phyloP scores from a whole-genome alignment of 1,140 invertebrate genomes.

The Aphelenchoides besseyi region DNA sequence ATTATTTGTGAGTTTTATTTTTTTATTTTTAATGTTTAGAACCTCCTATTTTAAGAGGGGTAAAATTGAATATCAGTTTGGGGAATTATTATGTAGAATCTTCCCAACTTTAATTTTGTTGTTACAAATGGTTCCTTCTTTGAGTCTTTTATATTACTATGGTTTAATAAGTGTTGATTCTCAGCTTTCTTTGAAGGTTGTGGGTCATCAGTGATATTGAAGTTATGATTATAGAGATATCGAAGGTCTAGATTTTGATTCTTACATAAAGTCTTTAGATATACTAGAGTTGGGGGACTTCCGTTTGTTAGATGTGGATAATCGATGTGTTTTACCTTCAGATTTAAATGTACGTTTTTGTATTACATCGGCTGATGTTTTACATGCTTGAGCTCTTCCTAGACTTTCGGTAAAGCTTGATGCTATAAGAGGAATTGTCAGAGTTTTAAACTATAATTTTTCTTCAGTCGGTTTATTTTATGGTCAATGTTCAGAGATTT shows the following conservation, averaged over 20 bases:
- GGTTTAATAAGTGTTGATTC: slow-evolving; percentile 68
- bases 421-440: slow-evolving; percentile 71
- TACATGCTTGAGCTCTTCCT: slow-evolving; percentile 72
- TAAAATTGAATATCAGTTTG: slow-evolving; percentile 27
- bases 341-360: slow-evolving; percentile 67
- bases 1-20: slow-evolving; percentile 19
- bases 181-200: slow-evolving; percentile 68
- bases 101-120: slow-evolving; percentile 69
- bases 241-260: slow-evolving; percentile 69
- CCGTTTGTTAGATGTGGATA: slow-evolving; percentile 71
- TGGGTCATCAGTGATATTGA: slow-evolving; percentile 73
- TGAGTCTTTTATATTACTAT: slow-evolving; percentile 69
- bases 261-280: slow-evolving; percentile 68
- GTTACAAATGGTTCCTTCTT: slow-evolving; percentile 69
- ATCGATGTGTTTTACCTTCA: slow-evolving; percentile 67
- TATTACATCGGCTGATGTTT: slow-evolving; percentile 69
- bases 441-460: slow-evolving; percentile 68
- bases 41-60: slow-evolving; percentile 19
- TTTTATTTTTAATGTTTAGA: slow-evolving; percentile 32
- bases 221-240: slow-evolving; percentile 71
- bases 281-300: slow-evolving; percentile 64
- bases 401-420: slow-evolving; percentile 70
- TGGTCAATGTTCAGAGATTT: slow-evolving; percentile 77
- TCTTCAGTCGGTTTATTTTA: slow-evolving; percentile 69
- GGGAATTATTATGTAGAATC: slow-evolving; percentile 70